Evolutionary conservation across 2,797 vertebrate genomes (phyloP).

Genomic region (Argya squamiceps): DNA sequence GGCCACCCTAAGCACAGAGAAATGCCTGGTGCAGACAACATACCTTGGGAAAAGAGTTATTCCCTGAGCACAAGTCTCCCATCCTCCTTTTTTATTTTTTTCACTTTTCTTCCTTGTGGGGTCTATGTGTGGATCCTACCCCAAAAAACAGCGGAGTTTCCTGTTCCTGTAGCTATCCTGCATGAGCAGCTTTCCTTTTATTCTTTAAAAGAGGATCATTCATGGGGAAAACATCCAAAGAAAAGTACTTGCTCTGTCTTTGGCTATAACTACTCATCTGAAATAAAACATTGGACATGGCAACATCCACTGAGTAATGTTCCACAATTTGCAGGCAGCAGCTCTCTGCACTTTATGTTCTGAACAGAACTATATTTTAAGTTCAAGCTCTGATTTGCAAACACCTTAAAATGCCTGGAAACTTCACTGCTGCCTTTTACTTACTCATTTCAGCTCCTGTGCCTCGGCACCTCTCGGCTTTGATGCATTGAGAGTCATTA

Average conservation of each 20-base stretch:
- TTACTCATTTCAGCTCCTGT: background rate
- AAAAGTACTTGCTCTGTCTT: background rate
- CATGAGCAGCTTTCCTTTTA: background rate
- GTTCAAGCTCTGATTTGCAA: background rate
- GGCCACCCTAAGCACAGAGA: background rate
- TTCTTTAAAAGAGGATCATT: background rate
- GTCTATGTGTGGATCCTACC: too few species aligned
- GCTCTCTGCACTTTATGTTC: background rate
- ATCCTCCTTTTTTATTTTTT: accelerated
- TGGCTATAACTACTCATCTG: background rate
- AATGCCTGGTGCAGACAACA: background rate
- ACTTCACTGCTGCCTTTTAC: background rate
- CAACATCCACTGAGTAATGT: background rate
- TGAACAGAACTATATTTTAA: background rate
- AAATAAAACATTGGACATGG: background rate
- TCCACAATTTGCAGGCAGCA: background rate
- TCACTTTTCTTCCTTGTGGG: background rate
- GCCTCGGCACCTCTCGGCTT: background rate
- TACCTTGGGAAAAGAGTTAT: background rate
- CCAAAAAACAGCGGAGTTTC: background rate
- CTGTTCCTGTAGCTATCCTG: background rate
- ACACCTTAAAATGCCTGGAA: background rate
- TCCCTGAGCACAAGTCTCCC: background rate
- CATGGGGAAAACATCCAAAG: background rate
- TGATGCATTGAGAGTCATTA: background rate